Percentiles rank a stretch among this genome's conserved stretches.
Evolutionary conservation across 2,797 vertebrate species (phyloP).

Genomic region (Champsocephalus gunnari): DNA sequence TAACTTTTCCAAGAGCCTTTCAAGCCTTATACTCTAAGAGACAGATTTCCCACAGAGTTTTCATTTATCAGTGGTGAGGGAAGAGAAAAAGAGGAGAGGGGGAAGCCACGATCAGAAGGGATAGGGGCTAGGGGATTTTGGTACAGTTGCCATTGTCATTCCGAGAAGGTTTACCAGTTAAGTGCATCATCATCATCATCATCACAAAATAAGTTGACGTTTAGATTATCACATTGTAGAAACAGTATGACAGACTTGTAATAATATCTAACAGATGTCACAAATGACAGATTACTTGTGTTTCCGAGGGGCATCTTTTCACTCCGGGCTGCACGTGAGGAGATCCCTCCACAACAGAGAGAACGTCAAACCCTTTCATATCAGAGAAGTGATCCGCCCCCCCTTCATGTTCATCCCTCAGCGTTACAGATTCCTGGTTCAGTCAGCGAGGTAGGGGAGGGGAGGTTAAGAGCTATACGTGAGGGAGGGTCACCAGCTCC

Average conservation of each 20-base stretch:
- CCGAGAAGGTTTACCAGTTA: constrained; percentile 73
- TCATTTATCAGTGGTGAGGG: constrained; percentile 56
- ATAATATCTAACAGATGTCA: constrained; percentile 75
- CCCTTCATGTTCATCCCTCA: constrained; percentile 42
- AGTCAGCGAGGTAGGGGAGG: constrained; percentile 47
- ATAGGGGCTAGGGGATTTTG: constrained; percentile 58
- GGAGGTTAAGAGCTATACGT: constrained; percentile 85
- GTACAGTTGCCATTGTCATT: constrained; percentile 76
- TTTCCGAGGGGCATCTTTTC: constrained; percentile 50
- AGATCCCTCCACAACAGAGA: constrained; percentile 45
- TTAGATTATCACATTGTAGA: constrained; percentile 85
- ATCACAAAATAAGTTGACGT: constrained; percentile 60
- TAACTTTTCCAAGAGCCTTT: not conserved
- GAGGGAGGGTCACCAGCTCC: constrained; percentile 93
- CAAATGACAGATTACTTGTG: constrained; percentile 65
- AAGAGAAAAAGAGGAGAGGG: constrained; percentile 26
- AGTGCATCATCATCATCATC: constrained; percentile 77
- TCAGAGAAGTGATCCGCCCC: constrained; percentile 12
- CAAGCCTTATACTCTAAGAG: not conserved
- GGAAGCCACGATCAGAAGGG: constrained; percentile 17
- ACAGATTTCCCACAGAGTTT: constrained; percentile 31
- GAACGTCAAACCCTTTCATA: constrained; percentile 42
- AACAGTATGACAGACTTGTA: constrained; percentile 79
- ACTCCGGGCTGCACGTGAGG: constrained; percentile 47
- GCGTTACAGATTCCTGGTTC: constrained; percentile 34